These are phyloP conservation scores for Himalopsyche kuldschensis DNA, from an alignment of 2,888 invertebrate species.

Conservation along the genomic window DNA sequence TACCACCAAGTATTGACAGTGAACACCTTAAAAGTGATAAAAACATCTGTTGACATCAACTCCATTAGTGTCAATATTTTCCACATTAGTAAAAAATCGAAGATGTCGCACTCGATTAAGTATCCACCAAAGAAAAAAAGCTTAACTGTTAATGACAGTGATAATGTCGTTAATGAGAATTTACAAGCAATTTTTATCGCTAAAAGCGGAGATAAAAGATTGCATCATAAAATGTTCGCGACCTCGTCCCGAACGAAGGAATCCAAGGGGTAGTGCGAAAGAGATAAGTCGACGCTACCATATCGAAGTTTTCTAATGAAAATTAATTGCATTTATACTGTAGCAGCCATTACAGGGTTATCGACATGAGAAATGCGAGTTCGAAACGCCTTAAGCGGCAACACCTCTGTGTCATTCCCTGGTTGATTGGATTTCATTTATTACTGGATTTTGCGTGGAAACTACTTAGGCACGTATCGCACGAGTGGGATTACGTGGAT, in stretches of 20 bases:
- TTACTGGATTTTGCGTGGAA: neutral
- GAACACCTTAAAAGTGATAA: too few relatives aligned
- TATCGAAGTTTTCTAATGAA: conserved; percentile 27
- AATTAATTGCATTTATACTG: conserved; percentile 23
- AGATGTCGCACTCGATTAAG: too few relatives aligned
- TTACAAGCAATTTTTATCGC: too few relatives aligned
- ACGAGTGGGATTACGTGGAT: neutral
- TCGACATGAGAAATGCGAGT: conserved; percentile 25
- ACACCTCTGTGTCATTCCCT: neutral
- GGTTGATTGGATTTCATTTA: neutral
- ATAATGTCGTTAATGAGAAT: too few relatives aligned
- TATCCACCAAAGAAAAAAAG: too few relatives aligned
- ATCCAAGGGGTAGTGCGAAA: neutral
- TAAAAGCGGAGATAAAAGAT: neutral
- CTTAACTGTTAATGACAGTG: too few relatives aligned
- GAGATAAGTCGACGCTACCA: neutral
- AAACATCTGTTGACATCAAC: too few relatives aligned
- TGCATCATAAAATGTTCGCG: neutral
- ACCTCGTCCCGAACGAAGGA: neutral
- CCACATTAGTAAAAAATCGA: too few relatives aligned
- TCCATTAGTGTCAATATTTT: too few relatives aligned
- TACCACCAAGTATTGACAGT: too few relatives aligned
- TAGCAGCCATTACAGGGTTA: conserved; percentile 10
- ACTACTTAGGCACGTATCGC: neutral
- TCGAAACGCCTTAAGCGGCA: neutral